Evolutionary conservation across 2,888 invertebrate genomes (phyloP).

Genomic region (Ophion costatus): DNA sequence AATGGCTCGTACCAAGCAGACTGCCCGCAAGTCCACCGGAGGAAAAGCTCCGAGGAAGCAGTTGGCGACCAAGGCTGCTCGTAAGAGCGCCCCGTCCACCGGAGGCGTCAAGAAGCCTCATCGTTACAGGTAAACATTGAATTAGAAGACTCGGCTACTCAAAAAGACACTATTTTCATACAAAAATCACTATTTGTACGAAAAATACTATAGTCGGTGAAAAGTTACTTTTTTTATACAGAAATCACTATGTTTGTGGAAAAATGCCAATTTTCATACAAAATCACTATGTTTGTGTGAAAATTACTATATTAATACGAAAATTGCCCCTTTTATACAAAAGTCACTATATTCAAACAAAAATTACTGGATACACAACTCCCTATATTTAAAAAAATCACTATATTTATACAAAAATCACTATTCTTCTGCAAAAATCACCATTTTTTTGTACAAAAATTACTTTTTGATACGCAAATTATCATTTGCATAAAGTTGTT

Average conservation of each 20-base stretch:
- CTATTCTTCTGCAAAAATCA: neutral
- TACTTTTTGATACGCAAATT: too few relatives aligned
- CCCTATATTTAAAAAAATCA: too few relatives aligned
- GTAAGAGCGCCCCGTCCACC: conserved; percentile 96
- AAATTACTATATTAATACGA: neutral
- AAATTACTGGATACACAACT: too few relatives aligned
- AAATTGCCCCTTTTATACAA: neutral
- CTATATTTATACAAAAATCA: too few relatives aligned
- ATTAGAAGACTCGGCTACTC: too few relatives aligned
- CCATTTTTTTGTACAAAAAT: neutral
- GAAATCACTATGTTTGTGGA: neutral
- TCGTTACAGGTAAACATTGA: conserved; percentile 87
- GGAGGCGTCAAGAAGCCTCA: conserved; percentile 98
- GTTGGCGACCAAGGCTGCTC: conserved; percentile 91
- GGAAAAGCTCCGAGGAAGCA: conserved; percentile 72
- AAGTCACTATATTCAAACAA: neutral
- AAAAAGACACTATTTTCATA: too few relatives aligned
- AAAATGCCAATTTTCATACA: neutral
- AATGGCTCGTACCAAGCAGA: conserved; percentile 73
- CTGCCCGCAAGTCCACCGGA: conserved; percentile 72
- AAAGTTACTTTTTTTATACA: too few relatives aligned
- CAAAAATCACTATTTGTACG: too few relatives aligned
- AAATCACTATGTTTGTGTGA: neutral
- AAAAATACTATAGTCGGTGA: too few relatives aligned
- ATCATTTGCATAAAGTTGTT: too few relatives aligned